A percentile compares a stretch with the other conserved stretches of the same genome.
phyloP scores from a whole-genome alignment of 2,113 vertebrate genomes.

The Tringa solitaria region DNA sequence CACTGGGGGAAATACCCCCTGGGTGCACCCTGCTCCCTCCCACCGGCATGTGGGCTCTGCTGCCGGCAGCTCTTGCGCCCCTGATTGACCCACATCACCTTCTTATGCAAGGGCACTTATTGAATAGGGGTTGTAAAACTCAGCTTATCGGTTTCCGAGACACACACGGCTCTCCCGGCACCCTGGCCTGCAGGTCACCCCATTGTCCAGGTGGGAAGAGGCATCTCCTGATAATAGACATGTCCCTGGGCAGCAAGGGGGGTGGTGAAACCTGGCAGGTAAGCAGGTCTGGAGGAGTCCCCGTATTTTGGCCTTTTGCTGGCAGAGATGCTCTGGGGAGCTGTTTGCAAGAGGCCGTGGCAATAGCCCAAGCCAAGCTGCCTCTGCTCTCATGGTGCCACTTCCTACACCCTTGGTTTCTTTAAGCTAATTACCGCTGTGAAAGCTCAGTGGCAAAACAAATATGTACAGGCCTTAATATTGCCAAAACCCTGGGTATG shows the following conservation, averaged over 20 bases:
- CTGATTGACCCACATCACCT: neutral
- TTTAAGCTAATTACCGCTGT: neutral
- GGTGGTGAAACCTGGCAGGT: neutral
- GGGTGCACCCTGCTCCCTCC: neutral
- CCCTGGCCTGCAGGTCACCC: neutral
- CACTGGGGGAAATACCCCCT: neutral
- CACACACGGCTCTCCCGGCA: neutral
- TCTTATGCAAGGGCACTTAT: neutral
- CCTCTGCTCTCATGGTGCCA: neutral
- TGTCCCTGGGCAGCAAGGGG: neutral
- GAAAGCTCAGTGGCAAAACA: neutral
- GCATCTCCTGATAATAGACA: neutral
- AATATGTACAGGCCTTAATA: neutral
- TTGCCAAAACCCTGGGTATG: neutral
- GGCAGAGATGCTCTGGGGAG: neutral
- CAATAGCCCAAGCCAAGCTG: neutral
- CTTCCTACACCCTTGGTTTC: neutral
- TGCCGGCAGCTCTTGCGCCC: neutral
- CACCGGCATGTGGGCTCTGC: neutral
- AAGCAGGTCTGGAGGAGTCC: neutral
- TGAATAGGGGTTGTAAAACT: neutral
- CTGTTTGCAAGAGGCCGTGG: neutral
- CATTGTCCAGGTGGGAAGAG: neutral
- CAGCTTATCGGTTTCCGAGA: neutral
- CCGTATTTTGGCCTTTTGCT: neutral